Evolutionary conservation across 1,140 invertebrate genomes (phyloP).

Genomic region (Cydia strobilella): DNA sequence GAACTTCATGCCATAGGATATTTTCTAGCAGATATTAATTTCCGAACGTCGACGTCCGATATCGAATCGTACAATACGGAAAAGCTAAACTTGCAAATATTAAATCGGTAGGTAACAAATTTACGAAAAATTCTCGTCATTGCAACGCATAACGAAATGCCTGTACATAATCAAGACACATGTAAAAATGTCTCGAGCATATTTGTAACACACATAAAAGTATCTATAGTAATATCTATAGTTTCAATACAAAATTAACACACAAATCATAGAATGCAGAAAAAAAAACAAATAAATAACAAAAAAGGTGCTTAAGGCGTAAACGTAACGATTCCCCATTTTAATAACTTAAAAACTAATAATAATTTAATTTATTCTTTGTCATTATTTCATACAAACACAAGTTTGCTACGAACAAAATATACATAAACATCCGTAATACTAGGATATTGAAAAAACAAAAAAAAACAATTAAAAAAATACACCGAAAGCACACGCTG

Average conservation of each 20-base stretch:
- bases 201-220: conserved; percentile 1
- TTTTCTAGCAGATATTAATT: too few relatives aligned
- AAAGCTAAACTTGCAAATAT: too few relatives aligned
- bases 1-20: too few relatives aligned
- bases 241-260: conserved; percentile 43
- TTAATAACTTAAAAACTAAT: conserved; percentile 40
- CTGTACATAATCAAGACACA: not conserved
- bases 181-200: not conserved
- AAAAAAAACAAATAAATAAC: conserved; percentile 63
- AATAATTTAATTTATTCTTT: conserved; percentile 2
- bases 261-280: conserved; percentile 51
- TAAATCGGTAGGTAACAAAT: not conserved
- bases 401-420: not conserved
- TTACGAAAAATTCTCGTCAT: not conserved
- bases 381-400: not conserved
- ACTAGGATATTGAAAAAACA: conserved; percentile 20
- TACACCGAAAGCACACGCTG: not conserved
- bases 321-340: conserved; percentile 79
- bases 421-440: not conserved
- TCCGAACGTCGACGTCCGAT: too few relatives aligned
- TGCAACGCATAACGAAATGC: not conserved
- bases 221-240: not conserved
- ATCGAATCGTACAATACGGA: too few relatives aligned
- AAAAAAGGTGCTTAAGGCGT: conserved; percentile 65
- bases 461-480: conserved; percentile 33